Conservation (phyloP, 92 coral and sea anemone genomes). For the Actinostola sp. region DNA sequence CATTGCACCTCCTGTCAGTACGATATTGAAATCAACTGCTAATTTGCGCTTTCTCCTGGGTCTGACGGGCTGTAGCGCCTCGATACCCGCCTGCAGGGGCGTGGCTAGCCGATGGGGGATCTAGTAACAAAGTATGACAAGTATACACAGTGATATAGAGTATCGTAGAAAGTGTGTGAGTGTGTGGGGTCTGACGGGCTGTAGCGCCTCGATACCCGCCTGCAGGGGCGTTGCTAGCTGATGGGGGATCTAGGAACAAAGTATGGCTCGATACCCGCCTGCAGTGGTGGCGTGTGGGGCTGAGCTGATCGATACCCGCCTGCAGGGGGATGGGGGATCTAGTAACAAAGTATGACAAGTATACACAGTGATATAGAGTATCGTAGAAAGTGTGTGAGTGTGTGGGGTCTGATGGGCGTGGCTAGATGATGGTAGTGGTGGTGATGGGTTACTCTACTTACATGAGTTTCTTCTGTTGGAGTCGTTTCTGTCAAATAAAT, state of each 20-base stretch:
- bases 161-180: too few relatives aligned
- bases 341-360: too few relatives aligned
- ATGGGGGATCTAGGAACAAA: not conserved
- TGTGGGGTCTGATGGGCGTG: constrained; percentile 44
- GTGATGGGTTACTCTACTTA: not conserved
- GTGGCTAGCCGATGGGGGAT: too few relatives aligned
- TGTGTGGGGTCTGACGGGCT: constrained; percentile 42
- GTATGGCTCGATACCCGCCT: too few relatives aligned
- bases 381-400: too few relatives aligned
- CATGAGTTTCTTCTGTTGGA: constrained; percentile 5
- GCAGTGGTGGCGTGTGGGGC: too few relatives aligned
- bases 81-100: constrained; percentile 20
- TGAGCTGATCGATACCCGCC: too few relatives aligned
- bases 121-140: too few relatives aligned
- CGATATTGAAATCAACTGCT: constrained; percentile 43
- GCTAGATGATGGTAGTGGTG: not conserved
- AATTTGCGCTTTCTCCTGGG: constrained; percentile 62
- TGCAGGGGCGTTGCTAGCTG: constrained; percentile 31
- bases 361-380: too few relatives aligned
- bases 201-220: not conserved
- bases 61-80: constrained; percentile 9
- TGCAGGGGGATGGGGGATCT: too few relatives aligned
- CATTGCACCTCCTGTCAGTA: constrained; percentile 26
- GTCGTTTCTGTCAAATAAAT: not conserved
- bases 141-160: too few relatives aligned